Percentiles rank a stretch among this genome's conserved stretches.
Evolutionary conservation across 2,888 invertebrate species (phyloP).

Genomic region (Keiferia lycopersicella): DNA sequence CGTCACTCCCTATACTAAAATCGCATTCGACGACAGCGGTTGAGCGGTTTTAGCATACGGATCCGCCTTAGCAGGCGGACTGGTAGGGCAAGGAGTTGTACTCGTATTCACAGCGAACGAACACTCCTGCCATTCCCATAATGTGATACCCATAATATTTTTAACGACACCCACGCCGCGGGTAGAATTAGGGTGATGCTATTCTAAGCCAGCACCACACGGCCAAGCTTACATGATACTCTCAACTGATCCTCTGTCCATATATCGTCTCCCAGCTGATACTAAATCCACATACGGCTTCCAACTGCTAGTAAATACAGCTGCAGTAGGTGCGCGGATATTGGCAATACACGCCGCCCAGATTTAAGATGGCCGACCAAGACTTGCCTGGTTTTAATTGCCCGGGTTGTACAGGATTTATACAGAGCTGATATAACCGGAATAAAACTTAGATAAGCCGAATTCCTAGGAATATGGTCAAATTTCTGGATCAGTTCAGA

Average conservation of each 20-base stretch:
- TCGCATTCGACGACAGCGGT: too few species aligned
- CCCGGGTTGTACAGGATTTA: conserved; percentile 31
- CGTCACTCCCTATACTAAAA: too few species aligned
- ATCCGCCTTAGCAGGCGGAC: too few species aligned
- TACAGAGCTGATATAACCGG: conserved; percentile 27
- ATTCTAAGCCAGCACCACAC: too few species aligned
- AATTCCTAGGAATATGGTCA: too few species aligned
- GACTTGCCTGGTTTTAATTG: conserved; percentile 80
- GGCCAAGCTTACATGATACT: conserved; percentile 6
- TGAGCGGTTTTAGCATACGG: too few species aligned
- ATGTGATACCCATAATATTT: background rate
- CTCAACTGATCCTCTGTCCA: background rate
- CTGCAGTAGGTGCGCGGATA: conserved; percentile 70
- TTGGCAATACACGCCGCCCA: conserved; percentile 74
- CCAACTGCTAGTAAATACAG: conserved; percentile 32
- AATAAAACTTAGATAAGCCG: too few species aligned
- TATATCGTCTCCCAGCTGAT: conserved; percentile 5
- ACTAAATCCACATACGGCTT: conserved; percentile 9
- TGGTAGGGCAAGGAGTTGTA: too few species aligned
- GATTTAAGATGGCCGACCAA: conserved; percentile 78
- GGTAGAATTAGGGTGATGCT: too few species aligned
- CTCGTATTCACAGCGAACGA: too few species aligned
- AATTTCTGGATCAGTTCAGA: too few species aligned
- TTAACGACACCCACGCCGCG: background rate
- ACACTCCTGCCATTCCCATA: too few species aligned